Evolutionary conservation across 2,797 vertebrate species (phyloP).

Genomic region (Phalanger gymnotis): DNA sequence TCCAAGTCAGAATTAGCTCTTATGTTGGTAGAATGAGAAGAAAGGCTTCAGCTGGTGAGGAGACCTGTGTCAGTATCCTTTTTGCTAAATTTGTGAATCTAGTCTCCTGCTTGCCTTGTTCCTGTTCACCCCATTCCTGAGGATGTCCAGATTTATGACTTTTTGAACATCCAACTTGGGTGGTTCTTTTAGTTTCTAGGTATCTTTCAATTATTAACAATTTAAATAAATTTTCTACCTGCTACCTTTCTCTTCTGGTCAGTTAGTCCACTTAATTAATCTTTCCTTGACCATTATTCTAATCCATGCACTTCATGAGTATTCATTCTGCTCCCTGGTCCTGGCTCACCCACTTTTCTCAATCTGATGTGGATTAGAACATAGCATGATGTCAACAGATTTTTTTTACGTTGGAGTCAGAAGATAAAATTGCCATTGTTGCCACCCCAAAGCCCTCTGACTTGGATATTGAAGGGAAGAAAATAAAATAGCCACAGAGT

Average conservation of each 20-base stretch:
- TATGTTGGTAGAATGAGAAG: not conserved
- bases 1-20: not conserved
- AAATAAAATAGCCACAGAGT: not conserved
- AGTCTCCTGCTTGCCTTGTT: not conserved
- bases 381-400: not conserved
- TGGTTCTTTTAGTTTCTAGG: not conserved
- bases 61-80: not conserved
- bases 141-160: not conserved
- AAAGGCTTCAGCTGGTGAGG: not conserved
- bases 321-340: not conserved
- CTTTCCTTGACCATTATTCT: not conserved
- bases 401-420: not conserved
- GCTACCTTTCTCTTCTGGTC: not conserved
- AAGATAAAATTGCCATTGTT: not conserved
- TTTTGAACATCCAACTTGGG: not conserved
- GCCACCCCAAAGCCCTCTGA: not conserved
- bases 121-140: not conserved
- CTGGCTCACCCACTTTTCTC: not conserved
- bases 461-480: not conserved
- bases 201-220: not conserved
- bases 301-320: not conserved
- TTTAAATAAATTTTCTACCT: not conserved
- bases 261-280: not conserved
- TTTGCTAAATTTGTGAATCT: not conserved
- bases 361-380: not conserved